A percentile compares a stretch with the other conserved stretches of the same genome.
Evolutionary conservation across 1,140 invertebrate genomes (phyloP).

Genomic region (Meloidogyne floridensis): DNA sequence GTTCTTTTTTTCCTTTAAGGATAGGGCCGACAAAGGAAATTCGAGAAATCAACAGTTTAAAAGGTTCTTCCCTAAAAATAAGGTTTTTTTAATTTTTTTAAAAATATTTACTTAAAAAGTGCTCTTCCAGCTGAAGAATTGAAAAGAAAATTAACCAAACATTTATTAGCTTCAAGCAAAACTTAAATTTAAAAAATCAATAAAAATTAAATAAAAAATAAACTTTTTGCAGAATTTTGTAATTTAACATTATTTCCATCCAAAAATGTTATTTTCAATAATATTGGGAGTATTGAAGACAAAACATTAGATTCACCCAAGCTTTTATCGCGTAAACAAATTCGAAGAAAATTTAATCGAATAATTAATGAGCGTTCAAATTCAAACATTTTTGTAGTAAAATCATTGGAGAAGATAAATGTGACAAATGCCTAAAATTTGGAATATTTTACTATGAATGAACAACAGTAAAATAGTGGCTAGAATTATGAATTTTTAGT

Average conservation of each 20-base stretch:
- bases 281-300: conserved; percentile 11
- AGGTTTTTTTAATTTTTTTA: neutral
- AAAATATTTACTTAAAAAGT: conserved; percentile 48
- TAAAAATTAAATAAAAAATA: neutral
- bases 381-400: neutral
- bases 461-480: no score
- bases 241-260: neutral
- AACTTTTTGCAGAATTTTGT: neutral
- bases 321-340: conserved; percentile 46
- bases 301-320: conserved; percentile 31
- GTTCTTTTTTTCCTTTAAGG: neutral
- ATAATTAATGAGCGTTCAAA: conserved; percentile 15
- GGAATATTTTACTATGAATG: no score
- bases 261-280: conserved; percentile 18
- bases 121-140: conserved; percentile 42
- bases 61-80: conserved; percentile 9
- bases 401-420: neutral
- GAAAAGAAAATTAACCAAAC: conserved; percentile 57
- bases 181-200: conserved; percentile 45
- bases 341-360: conserved; percentile 37
- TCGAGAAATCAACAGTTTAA: conserved; percentile 4
- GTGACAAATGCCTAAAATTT: neutral
- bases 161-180: conserved; percentile 57
- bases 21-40: conserved; percentile 2
- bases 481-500: no score